Evolutionary conservation across 2,888 invertebrate species (phyloP).

Genomic region (Dorcus parallelipipedus): DNA sequence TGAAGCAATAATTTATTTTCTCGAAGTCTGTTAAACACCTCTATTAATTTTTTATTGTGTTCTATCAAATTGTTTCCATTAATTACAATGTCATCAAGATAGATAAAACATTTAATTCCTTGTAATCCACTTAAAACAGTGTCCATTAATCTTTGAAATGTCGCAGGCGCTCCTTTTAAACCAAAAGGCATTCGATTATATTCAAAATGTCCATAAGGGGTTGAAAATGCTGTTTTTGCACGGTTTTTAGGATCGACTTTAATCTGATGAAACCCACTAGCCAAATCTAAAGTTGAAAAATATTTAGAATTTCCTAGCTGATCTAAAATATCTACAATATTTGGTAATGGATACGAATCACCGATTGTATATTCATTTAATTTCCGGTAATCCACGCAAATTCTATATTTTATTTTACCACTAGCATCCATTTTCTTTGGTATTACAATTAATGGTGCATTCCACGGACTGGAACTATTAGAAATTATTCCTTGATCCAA

Average conservation of each 20-base stretch:
- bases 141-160: conserved; percentile 35
- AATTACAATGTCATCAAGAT: not conserved
- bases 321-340: conserved; percentile 31
- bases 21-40: not conserved
- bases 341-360: conserved; percentile 31
- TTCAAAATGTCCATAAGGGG: conserved; percentile 27
- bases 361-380: conserved; percentile 30
- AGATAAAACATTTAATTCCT: conserved; percentile 33
- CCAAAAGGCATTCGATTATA: conserved; percentile 31
- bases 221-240: conserved; percentile 28
- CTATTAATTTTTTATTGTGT: not conserved
- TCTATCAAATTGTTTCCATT: not conserved
- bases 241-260: conserved; percentile 13
- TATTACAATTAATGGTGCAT: too few species aligned
- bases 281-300: conserved; percentile 22
- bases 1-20: not conserved
- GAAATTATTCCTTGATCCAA: too few species aligned
- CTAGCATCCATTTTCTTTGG: too few species aligned
- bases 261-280: conserved; percentile 21
- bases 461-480: too few species aligned
- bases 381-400: too few species aligned
- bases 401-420: too few species aligned
- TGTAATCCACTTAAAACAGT: conserved; percentile 28
- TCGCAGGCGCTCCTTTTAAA: conserved; percentile 31
- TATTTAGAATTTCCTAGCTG: conserved; percentile 26